A percentile compares a stretch with the other conserved stretches of the same genome.
These are phyloP conservation scores for Stenurella melanura DNA, from an alignment of 2,888 invertebrate species.

Conservation along the genomic window DNA sequence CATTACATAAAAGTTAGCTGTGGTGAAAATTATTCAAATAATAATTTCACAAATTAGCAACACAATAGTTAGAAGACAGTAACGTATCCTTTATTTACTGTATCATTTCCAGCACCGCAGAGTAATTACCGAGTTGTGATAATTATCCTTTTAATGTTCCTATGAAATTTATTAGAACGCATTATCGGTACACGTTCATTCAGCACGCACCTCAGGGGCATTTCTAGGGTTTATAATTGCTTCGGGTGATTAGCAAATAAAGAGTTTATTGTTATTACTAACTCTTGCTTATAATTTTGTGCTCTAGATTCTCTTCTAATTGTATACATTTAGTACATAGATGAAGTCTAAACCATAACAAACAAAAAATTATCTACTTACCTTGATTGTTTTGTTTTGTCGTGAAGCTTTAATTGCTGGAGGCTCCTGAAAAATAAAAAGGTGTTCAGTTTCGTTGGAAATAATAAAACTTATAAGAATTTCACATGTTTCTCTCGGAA, in stretches of 20 bases:
- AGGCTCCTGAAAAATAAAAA: background rate
- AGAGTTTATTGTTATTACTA: background rate
- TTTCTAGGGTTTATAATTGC: background rate
- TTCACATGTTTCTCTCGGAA: no score
- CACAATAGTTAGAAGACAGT: conserved; percentile 39
- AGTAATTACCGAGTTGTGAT: conserved; percentile 52
- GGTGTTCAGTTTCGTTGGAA: no score
- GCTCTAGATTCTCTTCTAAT: background rate
- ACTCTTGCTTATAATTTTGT: background rate
- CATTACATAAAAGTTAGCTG: conserved; percentile 13
- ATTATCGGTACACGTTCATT: conserved; percentile 26
- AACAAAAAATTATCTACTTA: background rate
- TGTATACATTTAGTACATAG: background rate
- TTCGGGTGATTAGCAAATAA: background rate
- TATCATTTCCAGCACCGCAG: conserved; percentile 42
- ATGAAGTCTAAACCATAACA: background rate
- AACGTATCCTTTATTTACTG: conserved; percentile 11
- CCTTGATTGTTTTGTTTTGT: background rate
- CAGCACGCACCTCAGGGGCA: background rate
- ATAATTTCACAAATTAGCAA: conserved; percentile 38
- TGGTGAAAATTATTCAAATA: conserved; percentile 42
- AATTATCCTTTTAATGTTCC: conserved; percentile 53
- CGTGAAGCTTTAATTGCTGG: background rate
- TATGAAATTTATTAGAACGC: conserved; percentile 51
- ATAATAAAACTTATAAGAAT: no score